Evolutionary conservation across 2,797 vertebrate species (phyloP).

Genomic region (Syngnathus rostellatus): DNA sequence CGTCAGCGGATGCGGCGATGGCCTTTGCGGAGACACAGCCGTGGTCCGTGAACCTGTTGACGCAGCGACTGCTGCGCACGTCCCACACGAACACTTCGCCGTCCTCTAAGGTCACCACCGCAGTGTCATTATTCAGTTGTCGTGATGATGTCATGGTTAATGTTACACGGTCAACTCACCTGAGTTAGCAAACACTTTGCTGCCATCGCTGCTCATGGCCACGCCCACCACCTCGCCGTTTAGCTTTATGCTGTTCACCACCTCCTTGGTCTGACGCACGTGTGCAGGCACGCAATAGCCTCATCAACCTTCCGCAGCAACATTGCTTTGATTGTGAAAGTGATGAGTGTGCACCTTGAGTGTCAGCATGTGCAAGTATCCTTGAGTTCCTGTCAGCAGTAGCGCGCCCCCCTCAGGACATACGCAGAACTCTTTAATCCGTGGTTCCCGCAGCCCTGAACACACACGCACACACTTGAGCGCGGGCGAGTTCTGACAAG

Average conservation of each 20-base stretch:
- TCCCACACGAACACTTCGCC: conserved; percentile 74
- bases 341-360: conserved; percentile 72
- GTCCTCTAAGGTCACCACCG: conserved; percentile 46
- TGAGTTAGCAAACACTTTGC: conserved; percentile 77
- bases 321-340: neutral
- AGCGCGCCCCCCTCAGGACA: conserved; percentile 83
- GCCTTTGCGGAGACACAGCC: conserved; percentile 64
- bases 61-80: conserved; percentile 57
- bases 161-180: conserved; percentile 58
- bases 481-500: no score
- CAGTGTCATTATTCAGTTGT: neutral
- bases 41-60: conserved; percentile 64
- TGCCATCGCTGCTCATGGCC: conserved; percentile 77
- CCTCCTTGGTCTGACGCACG: conserved; percentile 77
- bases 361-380: conserved; percentile 83
- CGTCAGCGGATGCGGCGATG: conserved; percentile 58
- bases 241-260: conserved; percentile 83
- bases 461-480: neutral
- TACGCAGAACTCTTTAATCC: conserved; percentile 79
- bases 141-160: neutral
- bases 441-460: conserved; percentile 74
- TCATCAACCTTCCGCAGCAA: neutral
- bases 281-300: conserved; percentile 1
- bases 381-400: conserved; percentile 77
- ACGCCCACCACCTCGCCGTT: conserved; percentile 73